These are phyloP conservation scores for Atherinomorus stipes DNA, from an alignment of 2,113 vertebrate genomes.

Conservation along the genomic window DNA sequence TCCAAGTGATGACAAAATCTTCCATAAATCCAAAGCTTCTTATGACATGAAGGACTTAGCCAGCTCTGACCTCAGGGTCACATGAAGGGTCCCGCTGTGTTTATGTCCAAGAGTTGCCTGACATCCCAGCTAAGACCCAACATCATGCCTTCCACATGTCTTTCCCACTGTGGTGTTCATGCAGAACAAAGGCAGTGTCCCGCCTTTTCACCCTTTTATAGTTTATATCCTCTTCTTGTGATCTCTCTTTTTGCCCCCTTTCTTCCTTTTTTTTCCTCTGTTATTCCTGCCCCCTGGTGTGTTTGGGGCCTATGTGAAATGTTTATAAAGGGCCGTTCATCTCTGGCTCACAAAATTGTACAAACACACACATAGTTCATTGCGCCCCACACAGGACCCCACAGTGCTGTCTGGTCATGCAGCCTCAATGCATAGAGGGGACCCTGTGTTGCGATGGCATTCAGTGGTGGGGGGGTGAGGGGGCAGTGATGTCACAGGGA, in stretches of 20 bases:
- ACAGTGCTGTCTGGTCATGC: slow-evolving; percentile 36
- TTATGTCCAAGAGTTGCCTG: slow-evolving; percentile 54
- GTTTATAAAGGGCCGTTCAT: slow-evolving; percentile 27
- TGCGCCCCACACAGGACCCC: slow-evolving; percentile 44
- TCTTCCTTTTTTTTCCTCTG: background rate
- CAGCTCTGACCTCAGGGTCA: slow-evolving; percentile 33
- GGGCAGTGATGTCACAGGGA: slow-evolving; percentile 71
- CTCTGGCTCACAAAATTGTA: slow-evolving; percentile 11
- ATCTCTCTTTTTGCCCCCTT: slow-evolving; percentile 19
- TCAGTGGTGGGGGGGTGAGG: slow-evolving; percentile 33
- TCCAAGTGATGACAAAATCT: background rate
- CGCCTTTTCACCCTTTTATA: background rate
- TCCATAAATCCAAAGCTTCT: background rate
- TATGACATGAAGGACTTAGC: slow-evolving; percentile 4
- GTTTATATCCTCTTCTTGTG: slow-evolving; percentile 29
- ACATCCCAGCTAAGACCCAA: slow-evolving; percentile 58
- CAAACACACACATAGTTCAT: background rate
- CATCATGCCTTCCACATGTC: slow-evolving; percentile 38
- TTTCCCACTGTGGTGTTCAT: slow-evolving; percentile 61
- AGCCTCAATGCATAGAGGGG: slow-evolving; percentile 58
- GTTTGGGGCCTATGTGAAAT: slow-evolving; percentile 46
- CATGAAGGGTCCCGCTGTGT: slow-evolving; percentile 20
- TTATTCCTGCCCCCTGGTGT: slow-evolving; percentile 44
- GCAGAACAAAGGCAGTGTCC: slow-evolving; percentile 19
- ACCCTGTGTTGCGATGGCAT: slow-evolving; percentile 58